Evolutionary conservation across 2,113 vertebrate genomes (phyloP), one percentile per base, ranked within the genome.

Genomic region (Sakesphorus luctuosus): DNA sequence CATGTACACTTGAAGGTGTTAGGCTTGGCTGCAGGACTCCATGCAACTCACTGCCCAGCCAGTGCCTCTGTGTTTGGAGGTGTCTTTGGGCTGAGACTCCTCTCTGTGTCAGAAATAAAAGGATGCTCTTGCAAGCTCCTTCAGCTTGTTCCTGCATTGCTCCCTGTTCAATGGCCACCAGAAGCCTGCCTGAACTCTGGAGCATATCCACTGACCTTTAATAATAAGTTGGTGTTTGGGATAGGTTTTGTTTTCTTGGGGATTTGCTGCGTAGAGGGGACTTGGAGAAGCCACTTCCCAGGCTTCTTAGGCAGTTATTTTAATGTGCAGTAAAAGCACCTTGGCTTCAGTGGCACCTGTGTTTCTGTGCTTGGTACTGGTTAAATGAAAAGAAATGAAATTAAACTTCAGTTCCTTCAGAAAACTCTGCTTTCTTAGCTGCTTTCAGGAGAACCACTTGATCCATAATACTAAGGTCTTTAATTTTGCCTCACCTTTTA

Each of bases 401-500:
- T 67, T 8, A 40, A 94, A 72, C 26, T 40, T 50, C 20, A 0
- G 0, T 63, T 93, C 62, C 50, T 87, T n/a, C 50, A 68, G 28
- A 89, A 74, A 89, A 46, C 21, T 35, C 2, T 73, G 26, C 43
- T 81, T 83, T 77, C 46, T 46, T 76, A 59, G 25, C 29, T 87
- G 24, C 29, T 87, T 93, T 61, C 71, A 79, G 69, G 74, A 77
- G 71, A 82, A 56, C 21, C 13, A 38, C 58, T 46, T 53, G 67
- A 86, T 43, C 38, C 13, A 9, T n/a, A 61, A 71, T 8, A 69
- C 25, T 58, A 29, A 82, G 9, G 18, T 77, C 20, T 77, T 85
- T 71, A 66, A 80, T 95, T 88, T 47, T 80, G 24, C 21, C 23
- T 77, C 89, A 59, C 10, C 29, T 94, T 68, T 92, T 50, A 50